Base-by-base conservation (phyloP, 2,888 invertebrate genomes). In the Macaria liturata region DNA sequence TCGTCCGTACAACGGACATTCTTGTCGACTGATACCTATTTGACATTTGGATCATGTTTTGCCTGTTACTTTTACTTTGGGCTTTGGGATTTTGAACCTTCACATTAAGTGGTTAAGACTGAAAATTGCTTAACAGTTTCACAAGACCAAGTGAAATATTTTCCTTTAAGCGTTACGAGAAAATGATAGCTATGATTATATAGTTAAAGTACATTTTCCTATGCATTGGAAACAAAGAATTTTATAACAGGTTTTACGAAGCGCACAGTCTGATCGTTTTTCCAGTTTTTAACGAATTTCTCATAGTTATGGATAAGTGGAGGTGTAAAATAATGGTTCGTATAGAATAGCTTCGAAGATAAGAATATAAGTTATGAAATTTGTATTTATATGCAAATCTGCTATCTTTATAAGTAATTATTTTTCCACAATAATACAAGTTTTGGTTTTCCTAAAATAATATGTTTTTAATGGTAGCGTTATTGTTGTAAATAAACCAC, bases 1-100 rank as follows among this genome's bases (percentile, higher is more conserved):
- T 52, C 53, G 49, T 57, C 52, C 62, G 56, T 64, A 57, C 59
- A 64, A 57, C 66, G 63, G 59, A 65, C 83, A 83, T 77, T 75
- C 75, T 74, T 51, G 52, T 56, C 57, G 64, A 71, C 75, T 72
- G 72, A 65, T 59, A 42, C 65, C 68, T 61, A 64, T 72, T 70
- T 67, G 68, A 67, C 68, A 75, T 63, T 66, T 65, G 43, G 64
- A 66, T 52, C 60, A 40, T 52, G 54, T 59, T 66, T 59, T 60
- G 57, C 70, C 61, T 43, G 46, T 64, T 57, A 65, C 57, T 59
- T 54, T 59, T 43, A 34, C 7, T 37, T 39, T 32, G 8, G 6
- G n/a, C 2, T 44, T 44, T 8, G 9, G 40, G 8, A 65, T 65
- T 66, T 53, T 66, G 8, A 62, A 66, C 65, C 55, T 62, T 74